phyloP scores from a whole-genome alignment of 2,113 vertebrate genomes.

The Pluvialis apricaria region DNA sequence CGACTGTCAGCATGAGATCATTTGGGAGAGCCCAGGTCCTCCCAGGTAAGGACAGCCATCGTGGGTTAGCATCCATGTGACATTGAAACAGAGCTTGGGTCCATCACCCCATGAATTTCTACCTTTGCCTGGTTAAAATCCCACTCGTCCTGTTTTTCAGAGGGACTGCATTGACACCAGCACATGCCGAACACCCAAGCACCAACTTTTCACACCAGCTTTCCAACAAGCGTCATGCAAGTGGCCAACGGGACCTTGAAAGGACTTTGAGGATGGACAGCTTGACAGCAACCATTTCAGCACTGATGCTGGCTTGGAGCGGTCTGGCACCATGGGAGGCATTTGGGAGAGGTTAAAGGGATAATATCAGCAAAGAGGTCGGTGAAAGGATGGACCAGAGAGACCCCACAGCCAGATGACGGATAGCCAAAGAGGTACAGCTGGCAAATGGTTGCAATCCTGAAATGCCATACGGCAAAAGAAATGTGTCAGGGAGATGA shows the following conservation, averaged over 20 bases:
- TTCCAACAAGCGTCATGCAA: neutral
- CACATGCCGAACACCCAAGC: neutral
- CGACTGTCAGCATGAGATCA: neutral
- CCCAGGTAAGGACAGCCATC: neutral
- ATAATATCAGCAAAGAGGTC: neutral
- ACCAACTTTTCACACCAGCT: neutral
- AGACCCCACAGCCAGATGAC: neutral
- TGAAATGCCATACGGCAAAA: neutral
- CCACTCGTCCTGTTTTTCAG: neutral
- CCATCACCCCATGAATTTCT: fast-evolving
- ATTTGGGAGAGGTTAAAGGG: neutral
- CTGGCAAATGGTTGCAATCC: fast-evolving
- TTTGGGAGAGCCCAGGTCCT: neutral
- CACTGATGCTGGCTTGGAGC: neutral
- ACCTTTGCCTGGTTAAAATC: neutral
- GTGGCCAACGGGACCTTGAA: neutral
- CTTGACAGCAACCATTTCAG: neutral
- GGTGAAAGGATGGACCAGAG: neutral
- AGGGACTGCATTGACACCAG: neutral
- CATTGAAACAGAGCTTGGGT: neutral
- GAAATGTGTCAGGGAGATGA: neutral
- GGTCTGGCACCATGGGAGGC: fast-evolving
- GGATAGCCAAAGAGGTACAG: neutral
- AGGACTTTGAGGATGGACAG: neutral
- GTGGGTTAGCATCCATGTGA: fast-evolving